Conservation (phyloP, 2,797 vertebrate species). For the Sebastes iracundus region DNA sequence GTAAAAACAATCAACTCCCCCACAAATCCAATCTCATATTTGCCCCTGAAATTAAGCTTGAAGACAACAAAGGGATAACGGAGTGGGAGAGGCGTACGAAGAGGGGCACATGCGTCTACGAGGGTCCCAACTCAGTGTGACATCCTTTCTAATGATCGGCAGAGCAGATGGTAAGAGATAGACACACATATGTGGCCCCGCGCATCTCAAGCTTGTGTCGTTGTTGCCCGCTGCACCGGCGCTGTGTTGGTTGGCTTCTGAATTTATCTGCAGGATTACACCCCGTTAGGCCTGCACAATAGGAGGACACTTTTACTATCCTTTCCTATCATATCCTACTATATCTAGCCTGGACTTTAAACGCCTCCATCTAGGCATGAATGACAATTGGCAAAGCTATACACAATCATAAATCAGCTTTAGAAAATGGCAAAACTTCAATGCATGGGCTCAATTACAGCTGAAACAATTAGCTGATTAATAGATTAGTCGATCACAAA, state of each 20-base stretch:
- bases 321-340: neutral
- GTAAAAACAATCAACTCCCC: constrained; percentile 50
- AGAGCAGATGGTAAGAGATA: constrained; percentile 69
- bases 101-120: constrained; percentile 34
- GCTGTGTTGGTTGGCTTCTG: constrained; percentile 28
- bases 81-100: constrained; percentile 29
- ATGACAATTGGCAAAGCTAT: neutral
- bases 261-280: constrained; percentile 34
- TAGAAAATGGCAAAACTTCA: neutral
- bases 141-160: constrained; percentile 66
- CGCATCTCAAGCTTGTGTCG: constrained; percentile 12
- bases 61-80: constrained; percentile 53
- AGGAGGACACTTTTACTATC: neutral
- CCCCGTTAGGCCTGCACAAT: neutral
- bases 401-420: neutral
- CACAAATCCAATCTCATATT: constrained; percentile 51
- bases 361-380: neutral
- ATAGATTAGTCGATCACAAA: neutral
- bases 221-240: constrained; percentile 46
- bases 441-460: neutral
- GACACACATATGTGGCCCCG: constrained; percentile 42
- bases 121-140: constrained; percentile 65
- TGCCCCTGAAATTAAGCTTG: constrained; percentile 41
- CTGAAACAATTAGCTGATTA: neutral
- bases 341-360: neutral